Percentiles rank a stretch among this genome's conserved stretches.
Conservation (phyloP, 2,888 invertebrate species). For the Rhyacophila evoluta region DNA sequence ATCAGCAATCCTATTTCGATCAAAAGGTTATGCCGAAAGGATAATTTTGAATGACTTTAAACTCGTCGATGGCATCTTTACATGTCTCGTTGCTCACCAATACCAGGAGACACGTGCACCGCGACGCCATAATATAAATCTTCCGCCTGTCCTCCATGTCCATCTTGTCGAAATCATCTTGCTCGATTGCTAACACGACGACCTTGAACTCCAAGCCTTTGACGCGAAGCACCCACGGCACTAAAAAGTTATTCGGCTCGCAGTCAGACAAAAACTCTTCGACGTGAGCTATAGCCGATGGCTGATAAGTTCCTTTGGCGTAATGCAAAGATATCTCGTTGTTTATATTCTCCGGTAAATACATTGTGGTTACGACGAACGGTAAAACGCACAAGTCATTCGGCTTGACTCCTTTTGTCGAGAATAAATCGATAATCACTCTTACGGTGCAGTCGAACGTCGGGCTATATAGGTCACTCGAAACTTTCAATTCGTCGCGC, state of each 20-base stretch:
- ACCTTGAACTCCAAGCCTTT: constrained; percentile 62
- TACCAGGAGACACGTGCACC: constrained; percentile 60
- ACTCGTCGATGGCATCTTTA: constrained; percentile 57
- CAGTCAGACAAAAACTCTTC: constrained; percentile 58
- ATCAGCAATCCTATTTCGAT: not conserved
- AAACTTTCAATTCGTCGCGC: not conserved
- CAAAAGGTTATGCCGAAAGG: constrained; percentile 56
- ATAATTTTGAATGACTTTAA: constrained; percentile 57
- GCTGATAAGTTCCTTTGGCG: constrained; percentile 59
- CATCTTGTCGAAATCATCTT: constrained; percentile 59
- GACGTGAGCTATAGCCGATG: constrained; percentile 58
- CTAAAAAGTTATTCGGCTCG: constrained; percentile 58
- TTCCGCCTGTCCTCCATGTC: constrained; percentile 60
- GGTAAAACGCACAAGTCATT: constrained; percentile 60
- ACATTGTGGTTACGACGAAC: constrained; percentile 58
- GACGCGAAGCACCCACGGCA: constrained; percentile 60
- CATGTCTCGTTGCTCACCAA: constrained; percentile 57
- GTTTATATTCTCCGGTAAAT: constrained; percentile 58
- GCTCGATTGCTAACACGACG: constrained; percentile 60
- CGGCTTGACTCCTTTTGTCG: constrained; percentile 60
- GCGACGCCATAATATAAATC: constrained; percentile 60
- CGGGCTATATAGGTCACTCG: not conserved
- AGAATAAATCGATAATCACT: constrained; percentile 59
- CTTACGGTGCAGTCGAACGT: constrained; percentile 56
- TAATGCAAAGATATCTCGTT: constrained; percentile 58